Percentiles rank a stretch among this genome's conserved stretches.
phyloP scores from a whole-genome alignment of 2,888 invertebrate genomes.

The Phaedon cochleariae region DNA sequence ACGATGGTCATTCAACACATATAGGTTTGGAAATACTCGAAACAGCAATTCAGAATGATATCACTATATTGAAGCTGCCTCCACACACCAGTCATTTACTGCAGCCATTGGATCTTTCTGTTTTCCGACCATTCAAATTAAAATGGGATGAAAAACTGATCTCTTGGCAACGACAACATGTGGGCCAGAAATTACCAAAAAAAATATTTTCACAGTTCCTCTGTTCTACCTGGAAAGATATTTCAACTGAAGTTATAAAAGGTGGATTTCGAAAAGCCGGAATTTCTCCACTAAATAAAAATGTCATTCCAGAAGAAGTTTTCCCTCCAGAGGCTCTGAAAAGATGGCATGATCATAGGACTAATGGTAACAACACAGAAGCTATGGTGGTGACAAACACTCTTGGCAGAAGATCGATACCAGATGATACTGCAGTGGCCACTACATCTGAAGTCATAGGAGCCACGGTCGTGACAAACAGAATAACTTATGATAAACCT shows the following conservation, averaged over 20 bases:
- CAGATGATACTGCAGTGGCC: no score
- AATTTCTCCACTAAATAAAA: slow-evolving; percentile 33
- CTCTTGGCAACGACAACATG: slow-evolving; percentile 24
- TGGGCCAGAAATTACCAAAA: slow-evolving; percentile 39
- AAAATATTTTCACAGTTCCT: slow-evolving; percentile 35
- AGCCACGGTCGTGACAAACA: no score
- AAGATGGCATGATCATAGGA: slow-evolving; percentile 21
- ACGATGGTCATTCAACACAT: slow-evolving; percentile 52
- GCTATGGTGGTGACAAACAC: no score
- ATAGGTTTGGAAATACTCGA: no score
- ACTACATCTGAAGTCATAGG: no score
- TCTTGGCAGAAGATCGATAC: no score
- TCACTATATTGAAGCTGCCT: slow-evolving; percentile 46
- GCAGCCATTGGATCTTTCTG: slow-evolving; percentile 44
- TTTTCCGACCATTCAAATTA: slow-evolving; percentile 33
- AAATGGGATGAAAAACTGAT: slow-evolving; percentile 21
- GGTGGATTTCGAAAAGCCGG: slow-evolving; percentile 39
- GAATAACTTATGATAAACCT: slow-evolving; percentile 19
- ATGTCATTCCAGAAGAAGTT: slow-evolving; percentile 10
- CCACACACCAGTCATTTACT: no score
- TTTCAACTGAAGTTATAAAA: slow-evolving; percentile 31
- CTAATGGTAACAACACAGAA: slow-evolving; percentile 5
- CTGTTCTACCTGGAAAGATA: slow-evolving; percentile 33
- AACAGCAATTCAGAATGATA: slow-evolving; percentile 2
- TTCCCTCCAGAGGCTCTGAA: slow-evolving; percentile 23